A percentile compares a stretch with the other conserved stretches of the same genome.
Conservation (phyloP, 2,797 vertebrate genomes). For the Acrocephalus scirpaceus region DNA sequence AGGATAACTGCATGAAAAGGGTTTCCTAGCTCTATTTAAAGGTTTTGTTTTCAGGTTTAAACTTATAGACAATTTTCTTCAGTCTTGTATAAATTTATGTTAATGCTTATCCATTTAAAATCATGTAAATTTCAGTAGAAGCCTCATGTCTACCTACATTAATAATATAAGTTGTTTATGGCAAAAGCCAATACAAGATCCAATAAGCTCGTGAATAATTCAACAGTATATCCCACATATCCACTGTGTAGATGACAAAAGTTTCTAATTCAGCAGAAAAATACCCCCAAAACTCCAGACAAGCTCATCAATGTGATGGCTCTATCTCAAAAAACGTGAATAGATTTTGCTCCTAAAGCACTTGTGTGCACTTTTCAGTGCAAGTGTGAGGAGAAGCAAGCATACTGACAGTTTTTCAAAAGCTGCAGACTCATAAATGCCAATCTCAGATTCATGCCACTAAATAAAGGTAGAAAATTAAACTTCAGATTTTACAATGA, state of each 20-base stretch:
- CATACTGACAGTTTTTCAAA: not conserved
- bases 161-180: not conserved
- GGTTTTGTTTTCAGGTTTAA: not conserved
- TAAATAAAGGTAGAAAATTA: conserved; percentile 10
- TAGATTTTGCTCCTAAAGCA: not conserved
- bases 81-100: not conserved
- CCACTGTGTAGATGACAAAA: not conserved
- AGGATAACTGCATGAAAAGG: not conserved
- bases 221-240: not conserved
- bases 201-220: not conserved
- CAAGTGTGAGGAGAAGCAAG: not conserved
- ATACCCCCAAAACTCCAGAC: not conserved
- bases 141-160: not conserved
- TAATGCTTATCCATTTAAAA: not conserved
- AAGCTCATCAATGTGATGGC: not conserved
- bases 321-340: not conserved
- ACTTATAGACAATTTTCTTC: not conserved
- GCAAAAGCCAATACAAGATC: not conserved
- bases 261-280: not conserved
- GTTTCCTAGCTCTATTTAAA: not conserved
- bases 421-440: not conserved
- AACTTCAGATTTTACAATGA: not conserved
- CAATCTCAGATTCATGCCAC: not conserved
- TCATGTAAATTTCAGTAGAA: not conserved
- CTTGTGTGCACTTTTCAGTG: not conserved